Evolutionary conservation across 2,888 invertebrate genomes (phyloP).

Genomic region (Lasioglossum lativentre): DNA sequence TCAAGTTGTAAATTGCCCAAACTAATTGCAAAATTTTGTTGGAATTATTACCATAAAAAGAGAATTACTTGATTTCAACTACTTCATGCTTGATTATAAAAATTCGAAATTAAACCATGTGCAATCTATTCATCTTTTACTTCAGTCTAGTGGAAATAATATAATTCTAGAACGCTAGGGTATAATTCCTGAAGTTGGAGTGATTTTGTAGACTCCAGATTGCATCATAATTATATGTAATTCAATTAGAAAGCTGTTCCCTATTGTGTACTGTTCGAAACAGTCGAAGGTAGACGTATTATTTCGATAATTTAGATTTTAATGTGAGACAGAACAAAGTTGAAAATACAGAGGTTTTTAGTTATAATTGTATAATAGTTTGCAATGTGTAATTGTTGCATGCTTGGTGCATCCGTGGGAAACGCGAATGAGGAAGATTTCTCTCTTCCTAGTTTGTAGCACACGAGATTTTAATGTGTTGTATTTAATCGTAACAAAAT

Average conservation of each 20-base stretch:
- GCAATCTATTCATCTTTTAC: neutral
- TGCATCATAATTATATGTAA: neutral
- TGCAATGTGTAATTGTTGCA: neutral
- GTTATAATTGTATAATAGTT: neutral
- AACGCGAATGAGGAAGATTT: neutral
- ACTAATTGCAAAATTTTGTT: neutral
- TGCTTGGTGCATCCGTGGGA: neutral
- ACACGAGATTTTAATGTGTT: neutral
- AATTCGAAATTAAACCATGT: neutral
- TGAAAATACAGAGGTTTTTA: neutral
- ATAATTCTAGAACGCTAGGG: neutral
- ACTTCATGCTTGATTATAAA: neutral
- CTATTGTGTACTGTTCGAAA: conserved; percentile 2
- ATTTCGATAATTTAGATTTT: neutral
- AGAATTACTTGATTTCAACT: too few species aligned
- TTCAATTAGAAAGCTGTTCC: neutral
- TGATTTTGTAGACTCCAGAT: neutral
- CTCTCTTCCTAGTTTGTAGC: neutral
- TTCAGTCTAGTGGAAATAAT: neutral
- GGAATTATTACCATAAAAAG: neutral
- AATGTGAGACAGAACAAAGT: neutral
- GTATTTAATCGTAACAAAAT: neutral
- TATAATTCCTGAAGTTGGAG: neutral
- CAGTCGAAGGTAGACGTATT: neutral
- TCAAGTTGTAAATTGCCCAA: neutral